These are phyloP conservation scores for Chamaetylas fuelleborni DNA, from an alignment of 2,113 vertebrate genomes.

Conservation along the genomic window DNA sequence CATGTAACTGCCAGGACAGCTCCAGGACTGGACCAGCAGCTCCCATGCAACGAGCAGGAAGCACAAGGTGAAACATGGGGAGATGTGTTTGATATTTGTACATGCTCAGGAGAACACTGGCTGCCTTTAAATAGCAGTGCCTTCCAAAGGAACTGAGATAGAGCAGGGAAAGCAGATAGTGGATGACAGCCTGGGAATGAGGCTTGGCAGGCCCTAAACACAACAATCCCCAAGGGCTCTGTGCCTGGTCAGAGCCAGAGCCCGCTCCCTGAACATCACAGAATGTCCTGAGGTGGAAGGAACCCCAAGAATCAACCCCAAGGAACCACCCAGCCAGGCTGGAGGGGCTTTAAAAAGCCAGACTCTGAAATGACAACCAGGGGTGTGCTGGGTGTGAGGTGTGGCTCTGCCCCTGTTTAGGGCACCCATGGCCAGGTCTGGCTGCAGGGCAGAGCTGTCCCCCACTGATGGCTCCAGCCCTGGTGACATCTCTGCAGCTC, in stretches of 20 bases:
- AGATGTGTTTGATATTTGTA: background rate
- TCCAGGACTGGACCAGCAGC: background rate
- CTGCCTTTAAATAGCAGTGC: background rate
- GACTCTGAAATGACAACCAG: background rate
- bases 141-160: background rate
- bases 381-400: background rate
- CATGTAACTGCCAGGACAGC: background rate
- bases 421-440: rapidly evolving
- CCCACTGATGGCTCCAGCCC: background rate
- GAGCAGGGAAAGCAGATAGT: background rate
- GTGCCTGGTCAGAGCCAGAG: background rate
- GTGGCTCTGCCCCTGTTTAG: rapidly evolving
- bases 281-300: background rate
- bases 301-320: background rate
- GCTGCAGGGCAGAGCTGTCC: background rate
- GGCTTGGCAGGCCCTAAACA: rapidly evolving
- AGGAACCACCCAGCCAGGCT: background rate
- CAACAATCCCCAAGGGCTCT: background rate
- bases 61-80: rapidly evolving
- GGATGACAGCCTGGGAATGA: background rate
- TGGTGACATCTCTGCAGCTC: background rate
- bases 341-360: background rate
- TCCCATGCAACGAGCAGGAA: background rate
- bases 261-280: rapidly evolving
- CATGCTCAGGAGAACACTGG: background rate